Conservation (phyloP, 2,888 invertebrate species). For the Junonia oenone region DNA sequence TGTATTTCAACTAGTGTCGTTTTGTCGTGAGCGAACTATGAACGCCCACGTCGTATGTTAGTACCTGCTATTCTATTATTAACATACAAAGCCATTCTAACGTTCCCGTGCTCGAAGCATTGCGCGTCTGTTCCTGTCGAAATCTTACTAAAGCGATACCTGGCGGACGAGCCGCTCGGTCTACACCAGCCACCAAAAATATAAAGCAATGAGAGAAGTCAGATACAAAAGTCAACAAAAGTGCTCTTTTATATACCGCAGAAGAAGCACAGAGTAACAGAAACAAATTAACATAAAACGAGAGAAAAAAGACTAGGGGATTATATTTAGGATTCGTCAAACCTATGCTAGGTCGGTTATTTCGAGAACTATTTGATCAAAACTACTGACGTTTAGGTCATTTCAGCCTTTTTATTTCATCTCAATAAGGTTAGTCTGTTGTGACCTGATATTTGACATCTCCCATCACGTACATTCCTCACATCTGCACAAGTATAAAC, state of each 20-base stretch:
- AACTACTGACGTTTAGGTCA: neutral
- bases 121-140: slow-evolving; percentile 7
- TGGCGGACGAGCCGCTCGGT: neutral
- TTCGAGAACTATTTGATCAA: neutral
- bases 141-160: slow-evolving; percentile 8
- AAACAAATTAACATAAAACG: slow-evolving; percentile 5
- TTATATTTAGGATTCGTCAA: neutral
- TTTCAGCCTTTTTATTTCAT: neutral
- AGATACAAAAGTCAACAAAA: slow-evolving; percentile 14
- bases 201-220: slow-evolving; percentile 28
- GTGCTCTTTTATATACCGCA: neutral
- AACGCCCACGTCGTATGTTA: slow-evolving; percentile 11
- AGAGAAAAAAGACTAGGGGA: neutral
- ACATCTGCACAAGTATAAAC: slow-evolving; percentile 36
- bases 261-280: slow-evolving; percentile 4
- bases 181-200: slow-evolving; percentile 16
- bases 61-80: slow-evolving; percentile 33
- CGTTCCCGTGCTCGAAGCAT: slow-evolving; percentile 35
- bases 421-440: neutral
- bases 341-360: neutral
- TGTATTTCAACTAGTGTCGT: neutral
- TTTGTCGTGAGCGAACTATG: slow-evolving; percentile 11
- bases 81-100: slow-evolving; percentile 39
- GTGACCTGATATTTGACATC: slow-evolving; percentile 19
- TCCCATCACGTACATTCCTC: slow-evolving; percentile 26